These are phyloP conservation scores for Diaphora mendica DNA, from an alignment of 2,888 invertebrate genomes.

Conservation along the genomic window DNA sequence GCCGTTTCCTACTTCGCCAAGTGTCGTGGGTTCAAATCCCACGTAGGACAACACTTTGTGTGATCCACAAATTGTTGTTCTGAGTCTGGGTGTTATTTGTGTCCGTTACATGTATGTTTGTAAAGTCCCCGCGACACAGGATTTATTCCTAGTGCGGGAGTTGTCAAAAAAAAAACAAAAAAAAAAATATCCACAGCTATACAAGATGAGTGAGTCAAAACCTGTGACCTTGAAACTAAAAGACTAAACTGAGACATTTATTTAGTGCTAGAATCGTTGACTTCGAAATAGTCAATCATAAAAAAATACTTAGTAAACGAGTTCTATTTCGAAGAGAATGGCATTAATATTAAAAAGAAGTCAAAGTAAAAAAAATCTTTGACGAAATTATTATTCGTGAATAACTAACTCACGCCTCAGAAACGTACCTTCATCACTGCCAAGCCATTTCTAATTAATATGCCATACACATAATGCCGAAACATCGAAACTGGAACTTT, in stretches of 20 bases:
- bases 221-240: background rate
- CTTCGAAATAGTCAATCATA: background rate
- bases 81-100: too few relatives aligned
- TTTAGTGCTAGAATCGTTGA: background rate
- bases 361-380: conserved; percentile 4
- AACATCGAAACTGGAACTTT: conserved; percentile 3
- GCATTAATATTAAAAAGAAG: background rate
- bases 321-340: background rate
- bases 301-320: background rate
- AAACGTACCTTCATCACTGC: conserved; percentile 13
- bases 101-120: too few relatives aligned
- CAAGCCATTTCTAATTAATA: conserved; percentile 17
- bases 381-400: conserved; percentile 7
- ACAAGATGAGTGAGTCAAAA: background rate
- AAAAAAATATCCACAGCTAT: background rate
- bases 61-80: too few relatives aligned
- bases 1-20: too few relatives aligned
- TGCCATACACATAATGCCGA: conserved; percentile 22
- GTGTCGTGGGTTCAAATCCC: too few relatives aligned
- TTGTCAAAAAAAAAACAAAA: too few relatives aligned
- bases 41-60: too few relatives aligned
- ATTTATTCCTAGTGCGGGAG: too few relatives aligned
- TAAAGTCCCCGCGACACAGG: too few relatives aligned
- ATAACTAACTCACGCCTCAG: conserved; percentile 9
- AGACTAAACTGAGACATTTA: background rate